phyloP scores from a whole-genome alignment of 1,140 invertebrate genomes.

The Papilio xuthus region DNA sequence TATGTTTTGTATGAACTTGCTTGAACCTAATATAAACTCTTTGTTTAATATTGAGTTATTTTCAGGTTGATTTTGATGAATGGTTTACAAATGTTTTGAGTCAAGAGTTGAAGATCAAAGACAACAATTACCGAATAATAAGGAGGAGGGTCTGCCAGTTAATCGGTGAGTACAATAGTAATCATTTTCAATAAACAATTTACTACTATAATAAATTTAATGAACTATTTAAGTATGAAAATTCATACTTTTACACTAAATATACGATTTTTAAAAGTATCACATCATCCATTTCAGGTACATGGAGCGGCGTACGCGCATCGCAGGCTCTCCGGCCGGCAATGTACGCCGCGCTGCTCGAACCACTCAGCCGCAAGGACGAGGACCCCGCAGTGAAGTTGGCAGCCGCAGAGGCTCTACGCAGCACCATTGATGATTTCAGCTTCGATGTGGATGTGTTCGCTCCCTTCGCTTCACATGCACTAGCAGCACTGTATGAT shows the following conservation, averaged over 20 bases:
- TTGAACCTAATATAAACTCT: too few relatives aligned
- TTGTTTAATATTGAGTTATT: conserved; percentile 34
- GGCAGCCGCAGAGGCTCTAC: conserved; percentile 89
- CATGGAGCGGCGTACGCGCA: conserved; percentile 94
- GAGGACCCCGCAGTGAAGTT: conserved; percentile 93
- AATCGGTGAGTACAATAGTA: conserved; percentile 82
- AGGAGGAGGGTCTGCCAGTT: conserved; percentile 94
- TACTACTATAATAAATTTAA: background rate
- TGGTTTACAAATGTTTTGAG: conserved; percentile 94
- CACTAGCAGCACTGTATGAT: conserved; percentile 90
- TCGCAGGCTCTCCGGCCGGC: conserved; percentile 89
- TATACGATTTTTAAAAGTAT: background rate
- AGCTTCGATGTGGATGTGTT: conserved; percentile 94
- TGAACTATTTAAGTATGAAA: too few relatives aligned
- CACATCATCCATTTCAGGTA: conserved; percentile 71
- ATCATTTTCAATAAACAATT: background rate
- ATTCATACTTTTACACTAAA: too few relatives aligned
- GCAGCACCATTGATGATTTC: conserved; percentile 94
- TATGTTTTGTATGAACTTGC: too few relatives aligned
- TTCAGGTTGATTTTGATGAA: conserved; percentile 93
- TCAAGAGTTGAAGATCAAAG: conserved; percentile 90
- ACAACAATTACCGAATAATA: conserved; percentile 94
- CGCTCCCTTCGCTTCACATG: conserved; percentile 88
- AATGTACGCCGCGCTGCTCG: conserved; percentile 90
- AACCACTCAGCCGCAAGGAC: conserved; percentile 83